These are phyloP conservation scores for Pelobates cultripes DNA, from an alignment of 2,797 vertebrate genomes.

Conservation along the genomic window DNA sequence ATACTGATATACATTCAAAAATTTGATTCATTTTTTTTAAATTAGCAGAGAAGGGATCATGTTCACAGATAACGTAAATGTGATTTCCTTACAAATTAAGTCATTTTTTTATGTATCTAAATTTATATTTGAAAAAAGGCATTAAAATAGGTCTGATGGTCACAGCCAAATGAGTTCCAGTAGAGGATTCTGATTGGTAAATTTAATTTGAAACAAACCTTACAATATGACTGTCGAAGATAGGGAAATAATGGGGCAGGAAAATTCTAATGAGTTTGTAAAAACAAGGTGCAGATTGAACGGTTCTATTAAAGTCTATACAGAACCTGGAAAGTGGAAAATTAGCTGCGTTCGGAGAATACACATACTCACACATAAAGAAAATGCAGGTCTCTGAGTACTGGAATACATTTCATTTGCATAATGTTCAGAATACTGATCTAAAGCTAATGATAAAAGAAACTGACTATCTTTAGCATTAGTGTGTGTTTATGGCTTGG, in stretches of 20 bases:
- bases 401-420: background rate
- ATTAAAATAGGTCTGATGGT: constrained; percentile 64
- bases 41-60: constrained; percentile 44
- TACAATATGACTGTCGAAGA: constrained; percentile 53
- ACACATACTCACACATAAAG: background rate
- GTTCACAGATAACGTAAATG: constrained; percentile 52
- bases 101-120: constrained; percentile 46
- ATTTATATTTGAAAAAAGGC: constrained; percentile 56
- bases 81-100: constrained; percentile 48
- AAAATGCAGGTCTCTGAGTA: background rate
- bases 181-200: constrained; percentile 53
- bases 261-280: constrained; percentile 60
- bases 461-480: constrained; percentile 10
- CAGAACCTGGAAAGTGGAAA: constrained; percentile 23
- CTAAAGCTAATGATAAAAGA: constrained; percentile 4
- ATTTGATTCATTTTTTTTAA: constrained; percentile 48
- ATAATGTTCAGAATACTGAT: constrained; percentile 4
- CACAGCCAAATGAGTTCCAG: constrained; percentile 61
- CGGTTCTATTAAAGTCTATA: constrained; percentile 58
- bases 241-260: constrained; percentile 59
- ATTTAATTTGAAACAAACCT: constrained; percentile 58
- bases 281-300: constrained; percentile 56
- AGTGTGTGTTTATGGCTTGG: constrained; percentile 14
- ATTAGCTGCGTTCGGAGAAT: constrained; percentile 7
- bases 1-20: constrained; percentile 31